Percentiles rank a stretch among this genome's conserved stretches.
Evolutionary conservation across 2,113 vertebrate genomes (phyloP).

Genomic region (Galeopterus variegatus): DNA sequence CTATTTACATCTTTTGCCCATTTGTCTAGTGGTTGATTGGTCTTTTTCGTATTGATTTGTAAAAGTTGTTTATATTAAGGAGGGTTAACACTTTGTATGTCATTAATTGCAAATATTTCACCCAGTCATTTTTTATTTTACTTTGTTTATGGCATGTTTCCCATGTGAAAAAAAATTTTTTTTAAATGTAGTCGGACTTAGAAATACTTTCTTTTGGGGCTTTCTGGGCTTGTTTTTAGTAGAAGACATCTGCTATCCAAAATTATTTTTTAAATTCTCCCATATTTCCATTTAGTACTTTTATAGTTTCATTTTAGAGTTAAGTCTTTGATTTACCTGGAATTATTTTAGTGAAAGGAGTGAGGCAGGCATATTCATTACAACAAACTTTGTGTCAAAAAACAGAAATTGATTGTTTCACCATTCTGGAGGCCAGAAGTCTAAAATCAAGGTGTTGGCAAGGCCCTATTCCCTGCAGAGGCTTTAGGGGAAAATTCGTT

Average conservation of each 20-base stretch:
- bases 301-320: not conserved
- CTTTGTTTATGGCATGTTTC: not conserved
- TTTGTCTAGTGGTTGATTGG: not conserved
- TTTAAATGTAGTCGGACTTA: conserved; percentile 16
- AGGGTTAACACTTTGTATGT: conserved; percentile 28
- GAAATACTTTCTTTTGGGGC: not conserved
- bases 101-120: not conserved
- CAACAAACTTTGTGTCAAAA: not conserved
- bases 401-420: not conserved
- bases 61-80: conserved; percentile 20
- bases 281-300: not conserved
- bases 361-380: not conserved
- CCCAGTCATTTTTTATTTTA: conserved; percentile 20
- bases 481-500: not conserved
- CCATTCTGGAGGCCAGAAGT: not conserved
- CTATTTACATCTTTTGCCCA: not conserved
- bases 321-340: conserved; percentile 19
- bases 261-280: not conserved
- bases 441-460: not conserved
- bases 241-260: not conserved
- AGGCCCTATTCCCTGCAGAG: not conserved
- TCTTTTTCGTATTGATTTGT: not conserved
- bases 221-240: not conserved
- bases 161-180: not conserved
- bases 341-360: not conserved